Conservation (phyloP, 2,888 invertebrate species). For the Malachius bipustulatus region DNA sequence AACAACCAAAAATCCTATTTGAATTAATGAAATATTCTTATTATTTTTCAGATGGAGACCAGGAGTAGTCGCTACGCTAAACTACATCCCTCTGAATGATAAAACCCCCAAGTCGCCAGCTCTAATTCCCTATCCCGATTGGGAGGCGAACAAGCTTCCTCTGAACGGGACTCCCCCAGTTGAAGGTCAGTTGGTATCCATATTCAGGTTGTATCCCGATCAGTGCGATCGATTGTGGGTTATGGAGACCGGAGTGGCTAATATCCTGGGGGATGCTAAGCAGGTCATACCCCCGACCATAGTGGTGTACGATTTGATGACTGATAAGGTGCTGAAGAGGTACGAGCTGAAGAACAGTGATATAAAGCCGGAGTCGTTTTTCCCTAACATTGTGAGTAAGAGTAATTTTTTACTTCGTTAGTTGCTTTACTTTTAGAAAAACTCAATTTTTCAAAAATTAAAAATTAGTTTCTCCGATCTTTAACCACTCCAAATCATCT, state of each 20-base stretch:
- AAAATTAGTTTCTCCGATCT: too few relatives aligned
- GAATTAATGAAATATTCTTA: conserved; percentile 6
- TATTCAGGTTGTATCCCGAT: conserved; percentile 62
- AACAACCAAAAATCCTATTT: too few relatives aligned
- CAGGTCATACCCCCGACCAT: conserved; percentile 53
- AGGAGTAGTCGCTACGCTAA: conserved; percentile 59
- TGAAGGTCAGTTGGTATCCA: conserved; percentile 54
- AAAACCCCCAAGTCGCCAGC: conserved; percentile 55
- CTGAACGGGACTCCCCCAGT: conserved; percentile 41
- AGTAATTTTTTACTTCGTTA: conserved; percentile 4
- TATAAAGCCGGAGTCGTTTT: conserved; percentile 63
- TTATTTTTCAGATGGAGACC: conserved; percentile 42
- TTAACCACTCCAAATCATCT: too few relatives aligned
- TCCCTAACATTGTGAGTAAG: conserved; percentile 67
- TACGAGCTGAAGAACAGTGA: conserved; percentile 56
- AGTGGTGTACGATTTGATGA: conserved; percentile 62
- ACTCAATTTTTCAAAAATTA: too few relatives aligned
- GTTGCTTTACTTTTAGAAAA: conserved; percentile 5
- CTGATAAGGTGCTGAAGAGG: conserved; percentile 55
- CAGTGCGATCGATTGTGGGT: conserved; percentile 73
- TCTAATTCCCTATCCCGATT: conserved; percentile 64
- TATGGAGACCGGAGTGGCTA: conserved; percentile 65
- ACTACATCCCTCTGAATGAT: conserved; percentile 46
- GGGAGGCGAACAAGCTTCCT: conserved; percentile 66
- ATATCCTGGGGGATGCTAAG: conserved; percentile 55